Conservation (phyloP, 2,797 vertebrate species). For the Sebastes kiyomatsui region DNA sequence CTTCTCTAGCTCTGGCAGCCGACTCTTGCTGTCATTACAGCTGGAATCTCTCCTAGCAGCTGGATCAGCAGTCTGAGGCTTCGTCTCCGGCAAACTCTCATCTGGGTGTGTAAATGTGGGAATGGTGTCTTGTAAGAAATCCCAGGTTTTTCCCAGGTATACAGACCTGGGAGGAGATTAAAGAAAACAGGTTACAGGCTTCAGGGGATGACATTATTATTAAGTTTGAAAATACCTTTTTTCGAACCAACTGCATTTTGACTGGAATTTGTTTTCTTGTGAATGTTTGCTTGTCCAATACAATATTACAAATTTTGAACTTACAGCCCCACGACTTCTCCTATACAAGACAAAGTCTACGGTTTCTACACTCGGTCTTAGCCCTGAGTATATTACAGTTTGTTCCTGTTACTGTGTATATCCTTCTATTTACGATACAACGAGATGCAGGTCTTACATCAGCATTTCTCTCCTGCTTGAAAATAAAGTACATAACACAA, state of each 20-base stretch:
- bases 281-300: neutral
- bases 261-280: neutral
- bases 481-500: neutral
- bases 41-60: conserved; percentile 58
- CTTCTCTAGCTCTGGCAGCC: conserved; percentile 59
- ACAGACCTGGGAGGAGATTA: conserved; percentile 70
- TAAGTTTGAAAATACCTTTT: neutral
- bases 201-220: neutral
- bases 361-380: neutral
- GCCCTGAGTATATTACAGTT: neutral
- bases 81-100: conserved; percentile 54
- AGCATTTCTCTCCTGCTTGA: neutral
- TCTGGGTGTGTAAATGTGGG: conserved; percentile 84
- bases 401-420: neutral
- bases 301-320: neutral
- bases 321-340: neutral
- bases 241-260: neutral
- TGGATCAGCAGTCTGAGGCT: conserved; percentile 31
- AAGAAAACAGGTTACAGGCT: conserved; percentile 13
- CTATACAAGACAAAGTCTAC: neutral
- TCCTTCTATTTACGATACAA: neutral
- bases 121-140: conserved; percentile 83
- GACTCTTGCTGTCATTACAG: conserved; percentile 56
- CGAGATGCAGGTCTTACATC: neutral
- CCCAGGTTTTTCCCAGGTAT: conserved; percentile 83